Evolutionary conservation across 1,140 invertebrate genomes (phyloP).

Genomic region (Drosophila pachea): DNA sequence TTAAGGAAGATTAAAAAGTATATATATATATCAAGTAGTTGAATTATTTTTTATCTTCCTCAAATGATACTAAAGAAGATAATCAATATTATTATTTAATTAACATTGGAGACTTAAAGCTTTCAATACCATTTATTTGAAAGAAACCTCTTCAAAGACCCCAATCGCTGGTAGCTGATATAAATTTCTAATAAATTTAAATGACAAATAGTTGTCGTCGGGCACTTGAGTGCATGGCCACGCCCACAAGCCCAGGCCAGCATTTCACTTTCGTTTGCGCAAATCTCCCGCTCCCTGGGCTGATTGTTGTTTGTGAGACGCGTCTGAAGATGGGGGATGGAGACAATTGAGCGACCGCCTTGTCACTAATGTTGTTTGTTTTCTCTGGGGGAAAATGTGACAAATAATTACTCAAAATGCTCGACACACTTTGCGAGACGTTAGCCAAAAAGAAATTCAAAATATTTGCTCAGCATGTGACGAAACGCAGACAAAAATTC

Average conservation of each 20-base stretch:
- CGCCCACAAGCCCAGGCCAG: slow-evolving; percentile 6
- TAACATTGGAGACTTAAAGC: not conserved
- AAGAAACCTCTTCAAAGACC: not conserved
- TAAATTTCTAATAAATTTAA: slow-evolving; percentile 43
- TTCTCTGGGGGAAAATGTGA: slow-evolving; percentile 68
- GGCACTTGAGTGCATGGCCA: slow-evolving; percentile 4
- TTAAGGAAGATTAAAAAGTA: too few relatives aligned
- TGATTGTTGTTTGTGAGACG: slow-evolving; percentile 28
- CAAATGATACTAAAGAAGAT: not conserved
- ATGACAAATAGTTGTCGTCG: slow-evolving; percentile 36
- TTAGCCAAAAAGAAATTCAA: slow-evolving; percentile 43
- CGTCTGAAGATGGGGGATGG: slow-evolving; percentile 54
- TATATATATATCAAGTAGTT: not conserved
- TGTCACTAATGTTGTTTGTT: slow-evolving; percentile 73
- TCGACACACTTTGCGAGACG: slow-evolving; percentile 59
- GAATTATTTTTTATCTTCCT: too few relatives aligned
- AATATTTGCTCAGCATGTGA: slow-evolving; percentile 40
- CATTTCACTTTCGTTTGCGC: slow-evolving; percentile 68
- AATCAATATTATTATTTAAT: not conserved
- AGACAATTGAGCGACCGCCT: slow-evolving; percentile 41
- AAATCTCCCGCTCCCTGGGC: slow-evolving; percentile 37
- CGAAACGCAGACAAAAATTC: slow-evolving; percentile 26
- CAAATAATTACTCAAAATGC: slow-evolving; percentile 71
- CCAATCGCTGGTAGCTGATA: slow-evolving; percentile 4
- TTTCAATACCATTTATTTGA: too few relatives aligned